Percentiles rank a stretch among this genome's conserved stretches.
phyloP scores from a whole-genome alignment of 2,797 vertebrate species.

The Argyrosomus regius region DNA sequence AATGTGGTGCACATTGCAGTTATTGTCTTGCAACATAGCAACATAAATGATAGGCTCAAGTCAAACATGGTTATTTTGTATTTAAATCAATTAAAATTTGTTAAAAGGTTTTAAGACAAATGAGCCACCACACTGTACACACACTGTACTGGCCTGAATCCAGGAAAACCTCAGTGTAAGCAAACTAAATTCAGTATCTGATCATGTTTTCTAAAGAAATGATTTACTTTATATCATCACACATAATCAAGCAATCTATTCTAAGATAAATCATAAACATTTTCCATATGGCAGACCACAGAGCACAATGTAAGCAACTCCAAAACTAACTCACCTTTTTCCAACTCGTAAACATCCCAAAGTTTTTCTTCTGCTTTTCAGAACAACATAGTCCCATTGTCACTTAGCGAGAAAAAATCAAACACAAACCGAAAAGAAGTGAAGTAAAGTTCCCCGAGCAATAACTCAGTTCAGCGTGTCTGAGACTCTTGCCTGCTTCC shows the following conservation, averaged over 20 bases:
- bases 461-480: conserved; percentile 26
- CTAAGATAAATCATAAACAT: not conserved
- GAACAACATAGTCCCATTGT: conserved; percentile 84
- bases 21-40: not conserved
- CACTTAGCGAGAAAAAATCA: conserved; percentile 38
- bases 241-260: not conserved
- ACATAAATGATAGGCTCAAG: not conserved
- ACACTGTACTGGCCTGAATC: not conserved
- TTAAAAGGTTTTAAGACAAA: not conserved
- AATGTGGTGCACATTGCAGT: conserved; percentile 9
- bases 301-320: conserved; percentile 3
- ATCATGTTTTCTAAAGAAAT: not conserved
- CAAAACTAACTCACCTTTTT: conserved; percentile 77
- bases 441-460: conserved; percentile 25
- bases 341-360: conserved; percentile 70
- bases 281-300: not conserved
- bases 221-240: not conserved
- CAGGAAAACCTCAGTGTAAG: not conserved
- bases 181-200: not conserved
- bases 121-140: not conserved
- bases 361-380: conserved; percentile 76
- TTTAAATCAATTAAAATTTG: too few species aligned
- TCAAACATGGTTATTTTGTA: too few species aligned
- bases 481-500: conserved; percentile 47
- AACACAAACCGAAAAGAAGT: conserved; percentile 57